Conservation (phyloP, 2,888 invertebrate genomes). For the Ischnura elegans region DNA sequence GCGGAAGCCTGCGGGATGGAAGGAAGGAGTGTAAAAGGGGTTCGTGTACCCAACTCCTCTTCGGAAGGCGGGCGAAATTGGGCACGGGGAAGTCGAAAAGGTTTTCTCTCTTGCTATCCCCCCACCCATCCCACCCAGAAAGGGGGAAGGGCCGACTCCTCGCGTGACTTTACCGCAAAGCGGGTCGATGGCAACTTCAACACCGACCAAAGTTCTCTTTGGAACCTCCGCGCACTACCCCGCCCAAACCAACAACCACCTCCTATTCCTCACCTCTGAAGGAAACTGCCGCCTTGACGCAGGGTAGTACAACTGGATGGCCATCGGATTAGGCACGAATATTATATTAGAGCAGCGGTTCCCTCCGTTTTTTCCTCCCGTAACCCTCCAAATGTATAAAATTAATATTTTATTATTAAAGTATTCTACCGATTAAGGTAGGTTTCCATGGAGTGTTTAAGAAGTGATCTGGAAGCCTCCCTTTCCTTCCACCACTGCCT, state of each 20-base stretch:
- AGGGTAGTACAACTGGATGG: background rate
- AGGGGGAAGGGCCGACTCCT: slow-evolving; percentile 37
- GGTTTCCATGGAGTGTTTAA: too few relatives aligned
- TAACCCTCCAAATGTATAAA: too few relatives aligned
- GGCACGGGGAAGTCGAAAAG: background rate
- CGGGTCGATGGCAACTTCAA: slow-evolving; percentile 65
- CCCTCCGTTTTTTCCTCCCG: background rate
- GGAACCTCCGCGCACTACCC: background rate
- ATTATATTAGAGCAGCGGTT: too few relatives aligned
- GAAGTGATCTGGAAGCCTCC: too few relatives aligned
- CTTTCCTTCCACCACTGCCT: too few relatives aligned
- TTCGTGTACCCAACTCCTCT: background rate
- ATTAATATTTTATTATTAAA: too few relatives aligned
- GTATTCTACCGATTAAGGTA: too few relatives aligned
- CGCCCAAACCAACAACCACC: too few relatives aligned
- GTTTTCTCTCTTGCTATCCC: too few relatives aligned
- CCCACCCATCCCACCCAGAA: slow-evolving; percentile 50
- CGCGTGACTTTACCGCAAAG: slow-evolving; percentile 60
- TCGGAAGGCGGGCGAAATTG: background rate
- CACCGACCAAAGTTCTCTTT: slow-evolving; percentile 16
- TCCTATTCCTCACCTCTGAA: background rate
- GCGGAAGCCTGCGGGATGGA: background rate
- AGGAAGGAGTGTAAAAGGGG: background rate
- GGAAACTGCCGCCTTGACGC: background rate
- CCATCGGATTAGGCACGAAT: background rate